A percentile compares a stretch with the other conserved stretches of the same genome.
Conservation (phyloP, 2,888 invertebrate genomes). For the Nomada fucata region DNA sequence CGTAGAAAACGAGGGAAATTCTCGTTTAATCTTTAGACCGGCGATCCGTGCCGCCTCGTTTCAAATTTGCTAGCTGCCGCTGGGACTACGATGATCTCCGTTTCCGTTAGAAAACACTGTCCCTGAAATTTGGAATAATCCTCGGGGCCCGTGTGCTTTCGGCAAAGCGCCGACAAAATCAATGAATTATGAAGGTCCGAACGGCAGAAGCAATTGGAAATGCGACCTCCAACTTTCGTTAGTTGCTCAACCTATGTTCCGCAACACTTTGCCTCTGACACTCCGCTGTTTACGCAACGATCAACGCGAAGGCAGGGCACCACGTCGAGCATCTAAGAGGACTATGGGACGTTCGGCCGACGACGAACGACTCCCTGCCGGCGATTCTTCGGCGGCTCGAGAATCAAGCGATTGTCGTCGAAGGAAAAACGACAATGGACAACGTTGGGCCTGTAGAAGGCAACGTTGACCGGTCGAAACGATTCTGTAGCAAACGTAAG, state of each 20-base stretch:
- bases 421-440: background rate
- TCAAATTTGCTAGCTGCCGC: constrained; percentile 15
- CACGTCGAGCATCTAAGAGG: background rate
- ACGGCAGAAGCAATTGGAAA: background rate
- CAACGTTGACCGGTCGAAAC: constrained; percentile 34
- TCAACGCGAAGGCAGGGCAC: background rate
- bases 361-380: too few relatives aligned
- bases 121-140: background rate
- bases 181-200: constrained; percentile 42
- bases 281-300: too few relatives aligned
- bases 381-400: too few relatives aligned
- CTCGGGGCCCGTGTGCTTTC: background rate
- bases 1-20: constrained; percentile 62
- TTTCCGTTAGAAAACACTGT: background rate
- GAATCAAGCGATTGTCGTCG: too few relatives aligned
- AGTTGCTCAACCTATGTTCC: constrained; percentile 5
- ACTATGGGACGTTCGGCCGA: too few relatives aligned
- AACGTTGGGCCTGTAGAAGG: constrained; percentile 3
- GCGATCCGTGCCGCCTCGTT: constrained; percentile 46
- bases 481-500: constrained; percentile 37
- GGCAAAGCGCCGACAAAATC: background rate
- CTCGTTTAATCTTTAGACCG: constrained; percentile 47
- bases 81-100: constrained; percentile 7
- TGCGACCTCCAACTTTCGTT: constrained; percentile 36
- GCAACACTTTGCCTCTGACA: background rate